Percentiles rank a stretch among this genome's conserved stretches.
These are phyloP conservation scores for Kuschelorhynchus macadamiae DNA, from an alignment of 2,888 invertebrate species.

Conservation along the genomic window DNA sequence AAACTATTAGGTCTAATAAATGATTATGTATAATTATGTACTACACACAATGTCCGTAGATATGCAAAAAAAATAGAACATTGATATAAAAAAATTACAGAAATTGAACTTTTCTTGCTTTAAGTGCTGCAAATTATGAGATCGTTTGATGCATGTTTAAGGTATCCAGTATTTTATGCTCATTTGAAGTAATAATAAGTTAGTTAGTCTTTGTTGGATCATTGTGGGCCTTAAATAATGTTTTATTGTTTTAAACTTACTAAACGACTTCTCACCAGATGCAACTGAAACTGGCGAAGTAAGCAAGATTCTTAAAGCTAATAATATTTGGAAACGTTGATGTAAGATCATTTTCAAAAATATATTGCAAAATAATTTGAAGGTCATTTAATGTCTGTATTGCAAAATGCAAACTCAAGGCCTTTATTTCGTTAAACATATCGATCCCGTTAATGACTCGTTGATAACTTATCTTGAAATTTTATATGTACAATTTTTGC, in stretches of 20 bases:
- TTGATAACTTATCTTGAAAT: not conserved
- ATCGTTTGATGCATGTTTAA: not conserved
- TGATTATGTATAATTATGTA: no score
- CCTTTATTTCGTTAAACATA: not conserved
- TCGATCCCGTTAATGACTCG: not conserved
- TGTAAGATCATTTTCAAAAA: not conserved
- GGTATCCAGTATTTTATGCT: not conserved
- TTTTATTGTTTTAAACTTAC: not conserved
- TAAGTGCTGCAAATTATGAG: not conserved
- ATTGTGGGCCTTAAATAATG: not conserved
- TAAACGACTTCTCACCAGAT: not conserved
- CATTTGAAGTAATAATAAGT: not conserved
- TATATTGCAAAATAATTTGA: slow-evolving; percentile 2
- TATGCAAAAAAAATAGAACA: no score
- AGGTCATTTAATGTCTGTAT: not conserved
- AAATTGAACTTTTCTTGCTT: not conserved
- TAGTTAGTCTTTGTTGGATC: not conserved
- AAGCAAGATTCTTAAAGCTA: not conserved
- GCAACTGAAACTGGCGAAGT: not conserved
- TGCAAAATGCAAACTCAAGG: not conserved
- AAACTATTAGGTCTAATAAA: no score
- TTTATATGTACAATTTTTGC: slow-evolving; percentile 2
- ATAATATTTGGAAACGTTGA: not conserved
- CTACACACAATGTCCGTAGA: no score
- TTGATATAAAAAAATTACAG: not conserved